Evolutionary conservation across 2,888 invertebrate species (phyloP), one percentile per base, ranked within the genome.

Genomic region (Diloba caeruleocephala): DNA sequence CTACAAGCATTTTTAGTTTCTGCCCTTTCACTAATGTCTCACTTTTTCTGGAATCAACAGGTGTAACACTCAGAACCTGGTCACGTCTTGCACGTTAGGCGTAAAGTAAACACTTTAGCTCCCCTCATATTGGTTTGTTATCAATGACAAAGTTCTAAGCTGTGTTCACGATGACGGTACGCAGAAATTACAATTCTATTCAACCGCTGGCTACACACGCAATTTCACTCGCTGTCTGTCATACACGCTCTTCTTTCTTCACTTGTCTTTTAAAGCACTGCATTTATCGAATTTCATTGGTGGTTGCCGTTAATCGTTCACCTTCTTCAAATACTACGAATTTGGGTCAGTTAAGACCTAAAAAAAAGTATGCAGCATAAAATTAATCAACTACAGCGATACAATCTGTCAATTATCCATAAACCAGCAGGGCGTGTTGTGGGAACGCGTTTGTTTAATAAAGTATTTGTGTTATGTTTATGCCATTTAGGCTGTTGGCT

Each of bases 1-100:
- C 53, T 63, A 32, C 44, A 46, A 45, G 23, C 2, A 32, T 37
- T 55, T 56, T 43, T 26, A 34, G 41, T 45, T 49, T 51, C 57
- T 43, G 37, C 52, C 53, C 46, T 61, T 50, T 65, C 56, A 61
- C 62, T 74, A 53, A 48, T 66, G 5, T 50, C 51, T 55, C 15
- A 46, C 48, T 62, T 56, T 21, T 66, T 63, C 63, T 61, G 67
- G 75, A 21, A 78, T 78, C 84, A 86, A 87, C 87, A 88, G 82
- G 86, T 85, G 82, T 71, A 71, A 37, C 56, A 62, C 53, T 59
- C 55, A 56, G 51, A 53, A 44, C 56, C 44, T 67, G 68, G 76
- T 74, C 67, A 71, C 70, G 69, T 66, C 59, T 71, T 55, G 58
- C 59, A 55, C 54, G 50, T 54, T 36, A 17, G 38, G 50, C 37